Percentiles rank a stretch among this genome's conserved stretches.
Conservation (phyloP, 1,140 invertebrate species). For the Neotoxoptera formosana region DNA sequence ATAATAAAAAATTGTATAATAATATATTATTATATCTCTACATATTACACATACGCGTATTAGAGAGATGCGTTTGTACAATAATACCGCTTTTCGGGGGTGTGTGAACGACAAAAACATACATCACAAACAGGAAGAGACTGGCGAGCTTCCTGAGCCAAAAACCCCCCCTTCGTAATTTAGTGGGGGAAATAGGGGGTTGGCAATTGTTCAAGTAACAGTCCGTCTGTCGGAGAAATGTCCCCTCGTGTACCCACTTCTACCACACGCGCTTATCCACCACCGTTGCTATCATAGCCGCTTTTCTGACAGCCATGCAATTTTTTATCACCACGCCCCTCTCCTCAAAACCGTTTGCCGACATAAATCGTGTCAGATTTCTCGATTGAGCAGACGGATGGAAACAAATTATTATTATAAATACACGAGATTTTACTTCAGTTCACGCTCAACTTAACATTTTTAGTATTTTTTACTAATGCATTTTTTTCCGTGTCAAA, state of each 20-base stretch:
- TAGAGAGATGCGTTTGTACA: neutral
- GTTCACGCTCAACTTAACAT: neutral
- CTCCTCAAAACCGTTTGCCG: neutral
- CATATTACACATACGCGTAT: neutral
- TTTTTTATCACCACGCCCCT: neutral
- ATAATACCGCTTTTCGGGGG: constrained; percentile 17
- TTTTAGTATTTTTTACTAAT: neutral
- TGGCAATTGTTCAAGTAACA: constrained; percentile 55
- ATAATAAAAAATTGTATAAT: neutral
- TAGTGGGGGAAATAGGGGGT: neutral
- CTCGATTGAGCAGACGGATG: neutral
- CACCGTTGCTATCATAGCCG: neutral
- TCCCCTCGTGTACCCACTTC: neutral
- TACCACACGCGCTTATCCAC: neutral
- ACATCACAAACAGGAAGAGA: constrained; percentile 48
- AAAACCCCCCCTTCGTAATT: neutral
- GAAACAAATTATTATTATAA: neutral
- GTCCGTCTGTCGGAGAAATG: constrained; percentile 47
- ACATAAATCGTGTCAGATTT: constrained; percentile 3
- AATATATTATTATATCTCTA: neutral
- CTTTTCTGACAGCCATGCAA: constrained; percentile 1
- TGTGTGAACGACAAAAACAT: constrained; percentile 46
- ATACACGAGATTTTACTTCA: neutral
- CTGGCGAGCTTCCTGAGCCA: constrained; percentile 7
- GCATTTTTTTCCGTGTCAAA: neutral